Percentiles rank a stretch among this genome's conserved stretches.
Evolutionary conservation across 2,888 invertebrate species (phyloP).

Genomic region (Mycalesis mineus): DNA sequence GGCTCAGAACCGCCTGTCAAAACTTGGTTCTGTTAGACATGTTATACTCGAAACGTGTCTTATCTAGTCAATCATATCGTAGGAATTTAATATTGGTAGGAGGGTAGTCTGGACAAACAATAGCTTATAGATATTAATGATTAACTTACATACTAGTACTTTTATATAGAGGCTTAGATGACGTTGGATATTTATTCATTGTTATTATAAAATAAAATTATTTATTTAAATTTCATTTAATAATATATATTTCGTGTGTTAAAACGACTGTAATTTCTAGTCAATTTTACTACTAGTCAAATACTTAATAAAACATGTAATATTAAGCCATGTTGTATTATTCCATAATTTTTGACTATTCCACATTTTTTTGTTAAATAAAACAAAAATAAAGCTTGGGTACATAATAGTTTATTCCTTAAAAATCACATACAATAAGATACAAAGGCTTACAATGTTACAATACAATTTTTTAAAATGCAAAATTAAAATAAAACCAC

Average conservation of each 20-base stretch:
- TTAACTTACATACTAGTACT: too few relatives aligned
- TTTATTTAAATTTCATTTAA: too few relatives aligned
- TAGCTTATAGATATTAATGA: too few relatives aligned
- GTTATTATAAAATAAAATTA: too few relatives aligned
- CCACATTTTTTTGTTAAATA: background rate
- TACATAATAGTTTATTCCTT: background rate
- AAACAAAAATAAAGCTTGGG: background rate
- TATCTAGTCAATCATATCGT: too few relatives aligned
- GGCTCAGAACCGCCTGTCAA: constrained; percentile 61
- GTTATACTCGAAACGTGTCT: background rate
- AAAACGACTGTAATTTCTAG: background rate
- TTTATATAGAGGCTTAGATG: too few relatives aligned
- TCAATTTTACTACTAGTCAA: background rate
- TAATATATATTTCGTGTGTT: too few relatives aligned
- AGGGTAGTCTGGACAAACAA: too few relatives aligned
- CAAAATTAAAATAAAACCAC: background rate
- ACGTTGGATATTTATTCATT: too few relatives aligned
- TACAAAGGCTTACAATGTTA: background rate
- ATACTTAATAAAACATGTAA: background rate
- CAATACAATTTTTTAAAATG: background rate
- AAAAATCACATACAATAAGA: background rate
- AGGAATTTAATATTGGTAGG: too few relatives aligned
- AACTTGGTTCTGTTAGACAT: constrained; percentile 70
- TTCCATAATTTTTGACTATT: too few relatives aligned
- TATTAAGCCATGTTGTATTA: too few relatives aligned